Evolutionary conservation across 2,797 vertebrate species (phyloP).

Genomic region (Scomberomorus guttatus): DNA sequence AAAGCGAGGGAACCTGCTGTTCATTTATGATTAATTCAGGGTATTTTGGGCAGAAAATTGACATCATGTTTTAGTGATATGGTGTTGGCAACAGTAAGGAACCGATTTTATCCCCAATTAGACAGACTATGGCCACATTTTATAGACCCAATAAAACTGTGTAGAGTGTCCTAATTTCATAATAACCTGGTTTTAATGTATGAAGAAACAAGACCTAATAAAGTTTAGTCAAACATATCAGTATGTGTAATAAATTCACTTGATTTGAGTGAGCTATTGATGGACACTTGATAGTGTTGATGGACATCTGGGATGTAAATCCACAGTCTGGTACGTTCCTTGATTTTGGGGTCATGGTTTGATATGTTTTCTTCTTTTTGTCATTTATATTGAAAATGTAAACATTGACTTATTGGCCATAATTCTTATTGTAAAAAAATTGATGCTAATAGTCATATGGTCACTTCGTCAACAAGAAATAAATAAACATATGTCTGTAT

Average conservation of each 20-base stretch:
- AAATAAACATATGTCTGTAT: too few species aligned
- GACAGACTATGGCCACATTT: not conserved
- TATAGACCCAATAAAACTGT: not conserved
- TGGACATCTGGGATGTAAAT: too few species aligned
- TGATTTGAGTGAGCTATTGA: too few species aligned
- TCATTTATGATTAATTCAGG: constrained; percentile 7
- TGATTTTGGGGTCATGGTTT: too few species aligned
- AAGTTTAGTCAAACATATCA: not conserved
- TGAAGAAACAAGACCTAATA: not conserved
- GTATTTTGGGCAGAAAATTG: not conserved
- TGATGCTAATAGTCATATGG: too few species aligned
- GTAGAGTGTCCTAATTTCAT: not conserved
- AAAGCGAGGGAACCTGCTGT: not conserved
- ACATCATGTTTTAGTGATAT: not conserved
- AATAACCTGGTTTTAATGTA: not conserved
- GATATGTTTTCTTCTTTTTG: not conserved
- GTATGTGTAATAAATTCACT: too few species aligned
- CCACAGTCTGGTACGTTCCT: too few species aligned
- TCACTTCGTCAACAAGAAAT: too few species aligned
- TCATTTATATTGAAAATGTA: too few species aligned
- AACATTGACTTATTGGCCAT: not conserved
- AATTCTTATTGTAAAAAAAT: not conserved
- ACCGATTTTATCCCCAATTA: not conserved
- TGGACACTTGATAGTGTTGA: too few species aligned
- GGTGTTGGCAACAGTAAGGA: constrained; percentile 10